These are phyloP conservation scores for Spatulosminthurus flaviceps DNA, from an alignment of 2,888 invertebrate genomes.

Conservation along the genomic window DNA sequence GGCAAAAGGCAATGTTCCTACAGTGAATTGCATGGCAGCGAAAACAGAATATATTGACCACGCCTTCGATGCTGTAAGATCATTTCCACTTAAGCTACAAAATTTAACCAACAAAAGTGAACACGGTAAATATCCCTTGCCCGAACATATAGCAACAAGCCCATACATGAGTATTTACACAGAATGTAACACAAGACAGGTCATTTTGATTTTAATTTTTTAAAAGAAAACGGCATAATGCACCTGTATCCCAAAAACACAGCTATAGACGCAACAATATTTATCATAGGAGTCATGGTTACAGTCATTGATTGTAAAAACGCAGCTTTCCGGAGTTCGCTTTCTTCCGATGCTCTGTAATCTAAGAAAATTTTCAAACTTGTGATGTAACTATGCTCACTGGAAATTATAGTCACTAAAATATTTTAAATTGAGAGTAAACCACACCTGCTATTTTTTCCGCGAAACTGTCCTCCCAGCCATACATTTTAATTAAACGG, in stretches of 20 bases:
- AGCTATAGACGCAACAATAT: conserved; percentile 66
- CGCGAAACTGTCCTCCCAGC: conserved; percentile 70
- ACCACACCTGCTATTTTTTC: conserved; percentile 65
- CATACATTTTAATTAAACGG: conserved; percentile 71
- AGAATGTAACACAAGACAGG: no score
- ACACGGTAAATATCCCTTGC: background rate
- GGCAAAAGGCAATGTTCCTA: conserved; percentile 65
- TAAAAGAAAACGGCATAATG: background rate
- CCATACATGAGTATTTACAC: no score
- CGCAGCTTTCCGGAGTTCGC: conserved; percentile 66
- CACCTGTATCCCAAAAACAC: conserved; percentile 66
- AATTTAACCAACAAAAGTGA: conserved; percentile 26
- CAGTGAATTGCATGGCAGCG: conserved; percentile 67
- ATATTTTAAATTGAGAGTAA: background rate
- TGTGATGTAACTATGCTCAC: no score
- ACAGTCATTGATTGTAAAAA: conserved; percentile 67
- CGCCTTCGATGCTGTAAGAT: conserved; percentile 64
- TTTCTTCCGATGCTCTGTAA: conserved; percentile 65
- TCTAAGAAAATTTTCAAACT: no score
- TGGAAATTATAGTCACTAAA: no score
- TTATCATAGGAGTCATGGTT: conserved; percentile 66
- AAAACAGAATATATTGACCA: conserved; percentile 68
- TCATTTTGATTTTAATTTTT: no score
- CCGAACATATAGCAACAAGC: background rate
- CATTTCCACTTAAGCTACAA: conserved; percentile 64